phyloP scores from a whole-genome alignment of 2,113 vertebrate genomes.

The Setophaga petechia region DNA sequence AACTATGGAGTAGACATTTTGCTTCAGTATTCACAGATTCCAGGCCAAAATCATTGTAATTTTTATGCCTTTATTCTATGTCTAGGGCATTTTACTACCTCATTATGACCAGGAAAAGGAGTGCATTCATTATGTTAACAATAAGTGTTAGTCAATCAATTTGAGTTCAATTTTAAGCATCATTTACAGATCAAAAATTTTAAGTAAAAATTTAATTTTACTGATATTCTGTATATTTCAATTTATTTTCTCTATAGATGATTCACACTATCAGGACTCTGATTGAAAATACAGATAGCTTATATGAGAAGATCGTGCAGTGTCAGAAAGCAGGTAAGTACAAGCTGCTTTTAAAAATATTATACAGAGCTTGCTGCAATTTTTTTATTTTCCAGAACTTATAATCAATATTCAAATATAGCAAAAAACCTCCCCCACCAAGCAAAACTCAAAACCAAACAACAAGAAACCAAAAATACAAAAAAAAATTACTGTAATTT shows the following conservation, averaged over 20 bases:
- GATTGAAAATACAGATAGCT: constrained; percentile 85
- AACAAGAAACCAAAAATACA: background rate
- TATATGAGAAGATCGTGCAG: constrained; percentile 90
- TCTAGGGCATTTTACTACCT: background rate
- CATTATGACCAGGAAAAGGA: background rate
- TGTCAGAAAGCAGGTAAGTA: constrained; percentile 88
- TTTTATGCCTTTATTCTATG: background rate
- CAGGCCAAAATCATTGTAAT: background rate
- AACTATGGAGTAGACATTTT: background rate
- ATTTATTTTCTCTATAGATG: constrained; percentile 81
- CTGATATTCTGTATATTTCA: background rate
- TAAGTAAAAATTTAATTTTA: background rate
- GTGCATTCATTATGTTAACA: background rate
- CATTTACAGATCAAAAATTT: background rate
- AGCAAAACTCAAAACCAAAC: background rate
- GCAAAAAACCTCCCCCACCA: background rate
- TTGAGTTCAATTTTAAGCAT: background rate
- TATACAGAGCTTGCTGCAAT: background rate
- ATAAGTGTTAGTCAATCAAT: background rate
- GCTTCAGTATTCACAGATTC: background rate
- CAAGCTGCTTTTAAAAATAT: background rate
- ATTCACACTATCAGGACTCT: constrained; percentile 90
- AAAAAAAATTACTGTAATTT: background rate
- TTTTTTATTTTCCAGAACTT: background rate
- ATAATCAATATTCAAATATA: background rate